Percentiles rank a stretch among this genome's conserved stretches.
phyloP scores from a whole-genome alignment of 2,797 vertebrate species.

The Microcaecilia unicolor region DNA sequence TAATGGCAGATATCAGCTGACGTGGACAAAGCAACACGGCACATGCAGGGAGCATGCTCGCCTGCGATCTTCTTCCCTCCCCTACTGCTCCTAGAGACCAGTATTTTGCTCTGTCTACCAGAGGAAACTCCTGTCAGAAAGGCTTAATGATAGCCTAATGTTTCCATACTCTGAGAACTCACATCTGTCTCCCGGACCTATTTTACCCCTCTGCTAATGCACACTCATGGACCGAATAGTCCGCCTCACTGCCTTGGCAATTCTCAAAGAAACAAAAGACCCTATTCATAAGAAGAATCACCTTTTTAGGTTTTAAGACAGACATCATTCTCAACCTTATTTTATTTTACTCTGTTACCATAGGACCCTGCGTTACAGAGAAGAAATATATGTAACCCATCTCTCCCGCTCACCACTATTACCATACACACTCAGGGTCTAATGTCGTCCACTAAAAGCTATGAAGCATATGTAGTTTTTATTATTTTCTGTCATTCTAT shows the following conservation, averaged over 20 bases:
- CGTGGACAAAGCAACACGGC: no score
- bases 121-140: constrained; percentile 54
- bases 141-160: constrained; percentile 63
- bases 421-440: no score
- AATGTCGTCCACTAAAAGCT: no score
- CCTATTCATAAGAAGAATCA: constrained; percentile 53
- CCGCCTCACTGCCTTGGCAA: constrained; percentile 60
- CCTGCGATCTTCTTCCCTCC: no score
- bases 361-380: constrained; percentile 9
- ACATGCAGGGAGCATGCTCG: no score
- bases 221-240: constrained; percentile 69
- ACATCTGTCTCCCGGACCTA: constrained; percentile 67
- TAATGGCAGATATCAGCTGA: no score
- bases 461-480: no score
- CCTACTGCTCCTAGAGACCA: constrained; percentile 6
- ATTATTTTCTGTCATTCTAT: no score
- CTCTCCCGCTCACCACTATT: no score
- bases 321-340: background rate
- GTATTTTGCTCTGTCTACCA: constrained; percentile 15
- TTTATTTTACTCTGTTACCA: constrained; percentile 25
- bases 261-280: constrained; percentile 54
- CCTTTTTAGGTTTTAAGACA: constrained; percentile 27
- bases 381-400: no score
- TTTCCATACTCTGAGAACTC: constrained; percentile 66
- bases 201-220: constrained; percentile 42